These are phyloP conservation scores for Catocala sponsa DNA, from an alignment of 2,888 invertebrate species.

Conservation along the genomic window DNA sequence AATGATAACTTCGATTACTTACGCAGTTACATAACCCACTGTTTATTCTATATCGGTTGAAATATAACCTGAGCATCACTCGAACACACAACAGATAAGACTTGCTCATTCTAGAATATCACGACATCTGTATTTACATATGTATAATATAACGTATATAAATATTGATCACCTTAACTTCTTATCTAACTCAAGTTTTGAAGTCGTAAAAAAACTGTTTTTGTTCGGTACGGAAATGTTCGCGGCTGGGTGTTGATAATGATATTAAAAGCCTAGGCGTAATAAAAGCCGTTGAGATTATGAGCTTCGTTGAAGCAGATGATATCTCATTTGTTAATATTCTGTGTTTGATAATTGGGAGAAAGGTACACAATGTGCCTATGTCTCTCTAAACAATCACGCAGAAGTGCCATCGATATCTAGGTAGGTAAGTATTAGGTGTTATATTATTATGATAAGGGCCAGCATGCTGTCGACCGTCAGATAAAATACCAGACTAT, in stretches of 20 bases:
- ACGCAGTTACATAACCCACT: slow-evolving; percentile 40
- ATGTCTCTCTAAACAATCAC: too few relatives aligned
- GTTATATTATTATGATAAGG: too few relatives aligned
- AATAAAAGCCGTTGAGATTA: too few relatives aligned
- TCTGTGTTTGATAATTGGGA: too few relatives aligned
- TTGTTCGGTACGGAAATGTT: slow-evolving; percentile 5
- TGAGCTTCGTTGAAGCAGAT: too few relatives aligned
- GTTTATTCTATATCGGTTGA: slow-evolving; percentile 30
- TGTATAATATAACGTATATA: slow-evolving; percentile 14
- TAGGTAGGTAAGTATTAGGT: too few relatives aligned
- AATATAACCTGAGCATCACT: slow-evolving; percentile 36
- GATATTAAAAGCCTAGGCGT: too few relatives aligned
- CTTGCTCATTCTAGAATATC: slow-evolving; percentile 45
- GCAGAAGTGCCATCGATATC: too few relatives aligned
- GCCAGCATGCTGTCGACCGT: too few relatives aligned
- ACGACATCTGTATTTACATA: slow-evolving; percentile 31
- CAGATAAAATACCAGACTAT: too few relatives aligned
- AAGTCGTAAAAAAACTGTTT: slow-evolving; percentile 21
- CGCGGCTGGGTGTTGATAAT: not conserved
- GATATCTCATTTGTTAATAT: too few relatives aligned
- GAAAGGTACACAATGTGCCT: too few relatives aligned
- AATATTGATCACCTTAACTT: slow-evolving; percentile 26
- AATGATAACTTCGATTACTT: slow-evolving; percentile 39
- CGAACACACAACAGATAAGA: slow-evolving; percentile 32
- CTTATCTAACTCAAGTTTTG: slow-evolving; percentile 29